These are phyloP conservation scores for Sebastes hopkinsi DNA, from an alignment of 2,797 vertebrate genomes.

Conservation along the genomic window DNA sequence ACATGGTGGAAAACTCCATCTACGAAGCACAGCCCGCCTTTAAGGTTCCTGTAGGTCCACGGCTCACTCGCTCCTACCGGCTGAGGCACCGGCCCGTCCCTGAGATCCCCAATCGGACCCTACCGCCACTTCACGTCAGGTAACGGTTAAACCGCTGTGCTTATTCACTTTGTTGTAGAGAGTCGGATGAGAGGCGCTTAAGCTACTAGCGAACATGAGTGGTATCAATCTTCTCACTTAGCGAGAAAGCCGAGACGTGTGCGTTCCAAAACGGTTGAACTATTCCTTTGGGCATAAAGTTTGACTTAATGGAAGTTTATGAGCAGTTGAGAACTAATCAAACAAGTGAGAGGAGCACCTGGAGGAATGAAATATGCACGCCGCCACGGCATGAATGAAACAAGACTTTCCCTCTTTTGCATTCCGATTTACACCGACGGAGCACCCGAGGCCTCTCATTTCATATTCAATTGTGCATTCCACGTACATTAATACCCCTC, in stretches of 20 bases:
- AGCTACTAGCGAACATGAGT: background rate
- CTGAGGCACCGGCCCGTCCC: constrained; percentile 93
- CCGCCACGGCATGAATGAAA: background rate
- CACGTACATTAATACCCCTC: background rate
- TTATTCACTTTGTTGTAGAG: background rate
- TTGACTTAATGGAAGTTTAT: constrained; percentile 17
- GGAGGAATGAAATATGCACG: background rate
- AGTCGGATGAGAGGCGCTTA: background rate
- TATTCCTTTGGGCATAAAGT: constrained; percentile 7
- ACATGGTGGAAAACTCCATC: constrained; percentile 92
- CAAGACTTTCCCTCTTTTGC: background rate
- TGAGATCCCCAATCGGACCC: constrained; percentile 81
- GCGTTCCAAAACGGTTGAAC: background rate
- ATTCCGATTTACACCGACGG: background rate
- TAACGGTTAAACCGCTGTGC: constrained; percentile 51
- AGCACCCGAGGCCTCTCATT: background rate
- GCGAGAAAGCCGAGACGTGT: background rate
- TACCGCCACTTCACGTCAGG: constrained; percentile 77
- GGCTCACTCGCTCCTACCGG: constrained; percentile 83
- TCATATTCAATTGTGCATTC: constrained; percentile 7
- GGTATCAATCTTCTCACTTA: background rate
- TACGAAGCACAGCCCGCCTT: constrained; percentile 72
- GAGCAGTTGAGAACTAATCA: constrained; percentile 1
- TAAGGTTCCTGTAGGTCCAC: constrained; percentile 26
- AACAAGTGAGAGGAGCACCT: constrained; percentile 1